Evolutionary conservation across 2,113 vertebrate genomes (phyloP).

Genomic region (Tympanuchus pallidicinctus): DNA sequence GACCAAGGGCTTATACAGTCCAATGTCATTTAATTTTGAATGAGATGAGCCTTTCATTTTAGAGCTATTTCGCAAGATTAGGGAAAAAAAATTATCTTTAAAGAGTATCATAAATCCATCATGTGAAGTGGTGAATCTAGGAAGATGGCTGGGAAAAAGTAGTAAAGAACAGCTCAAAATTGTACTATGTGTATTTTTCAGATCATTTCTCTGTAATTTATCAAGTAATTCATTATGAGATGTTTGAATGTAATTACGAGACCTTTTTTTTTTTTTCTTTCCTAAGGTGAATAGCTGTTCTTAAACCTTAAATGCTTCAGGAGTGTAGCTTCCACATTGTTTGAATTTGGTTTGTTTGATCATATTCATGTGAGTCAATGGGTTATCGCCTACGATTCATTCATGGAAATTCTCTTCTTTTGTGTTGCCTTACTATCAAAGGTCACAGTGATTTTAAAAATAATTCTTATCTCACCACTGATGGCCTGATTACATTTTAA

Average conservation of each 20-base stretch:
- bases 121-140: not conserved
- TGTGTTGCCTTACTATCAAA: not conserved
- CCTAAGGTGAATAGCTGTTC: not conserved
- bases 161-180: not conserved
- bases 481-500: not conserved
- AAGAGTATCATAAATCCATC: not conserved
- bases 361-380: not conserved
- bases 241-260: not conserved
- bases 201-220: not conserved
- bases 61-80: accelerated
- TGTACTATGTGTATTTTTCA: not conserved
- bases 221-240: not conserved
- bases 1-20: not conserved
- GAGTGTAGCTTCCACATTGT: not conserved
- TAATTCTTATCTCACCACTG: not conserved
- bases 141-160: not conserved
- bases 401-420: not conserved
- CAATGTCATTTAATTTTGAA: not conserved
- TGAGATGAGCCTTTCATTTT: not conserved
- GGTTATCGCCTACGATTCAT: not conserved
- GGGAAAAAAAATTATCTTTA: not conserved
- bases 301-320: not conserved
- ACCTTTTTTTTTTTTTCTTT: not conserved
- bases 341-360: not conserved
- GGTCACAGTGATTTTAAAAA: not conserved